These are phyloP conservation scores for Planiliza haematocheilus DNA, from an alignment of 2,113 vertebrate species.

Conservation along the genomic window DNA sequence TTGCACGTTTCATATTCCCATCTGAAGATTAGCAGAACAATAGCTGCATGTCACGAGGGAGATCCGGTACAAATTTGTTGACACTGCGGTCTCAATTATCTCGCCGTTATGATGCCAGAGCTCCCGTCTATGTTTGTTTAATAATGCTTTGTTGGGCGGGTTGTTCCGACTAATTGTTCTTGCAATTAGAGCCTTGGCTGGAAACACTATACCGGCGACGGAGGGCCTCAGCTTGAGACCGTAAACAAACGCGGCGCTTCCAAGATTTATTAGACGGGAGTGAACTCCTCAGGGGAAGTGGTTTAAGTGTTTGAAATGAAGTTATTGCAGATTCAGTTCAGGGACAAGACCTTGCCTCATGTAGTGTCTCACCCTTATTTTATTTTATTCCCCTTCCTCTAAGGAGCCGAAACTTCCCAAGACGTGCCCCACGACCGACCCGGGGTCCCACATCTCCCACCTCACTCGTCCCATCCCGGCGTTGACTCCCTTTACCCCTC, in stretches of 20 bases:
- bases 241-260: constrained; percentile 40
- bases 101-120: constrained; percentile 9
- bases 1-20: background rate
- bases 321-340: background rate
- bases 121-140: constrained; percentile 43
- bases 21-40: constrained; percentile 8
- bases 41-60: constrained; percentile 10
- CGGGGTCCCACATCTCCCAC: no score
- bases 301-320: constrained; percentile 9
- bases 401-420: no score
- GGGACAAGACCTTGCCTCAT: no score
- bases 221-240: constrained; percentile 27
- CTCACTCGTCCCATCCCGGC: no score
- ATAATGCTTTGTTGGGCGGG: constrained; percentile 60
- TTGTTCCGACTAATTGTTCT: constrained; percentile 43
- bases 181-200: constrained; percentile 53
- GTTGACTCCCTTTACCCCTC: no score
- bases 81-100: constrained; percentile 24
- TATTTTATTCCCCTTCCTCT: no score
- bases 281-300: background rate
- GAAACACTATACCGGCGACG: constrained; percentile 13
- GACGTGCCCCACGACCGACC: no score
- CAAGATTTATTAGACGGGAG: constrained; percentile 2
- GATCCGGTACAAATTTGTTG: constrained; percentile 8
- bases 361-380: no score